These are phyloP conservation scores for Apodemia duryi DNA, from an alignment of 2,888 invertebrate species.

Conservation along the genomic window DNA sequence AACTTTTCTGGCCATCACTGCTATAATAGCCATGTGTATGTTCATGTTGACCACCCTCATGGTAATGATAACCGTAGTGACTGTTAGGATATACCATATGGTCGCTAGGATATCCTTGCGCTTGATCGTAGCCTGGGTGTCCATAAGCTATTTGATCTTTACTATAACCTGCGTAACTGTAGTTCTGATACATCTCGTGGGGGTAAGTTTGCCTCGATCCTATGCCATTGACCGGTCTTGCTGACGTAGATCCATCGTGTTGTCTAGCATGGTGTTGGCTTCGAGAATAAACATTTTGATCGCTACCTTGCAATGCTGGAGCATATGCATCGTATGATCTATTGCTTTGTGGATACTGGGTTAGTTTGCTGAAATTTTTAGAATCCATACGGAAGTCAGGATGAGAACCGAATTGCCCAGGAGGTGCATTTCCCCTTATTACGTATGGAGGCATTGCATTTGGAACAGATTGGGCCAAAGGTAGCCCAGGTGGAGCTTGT, in stretches of 20 bases:
- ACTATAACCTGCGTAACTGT: constrained; percentile 73
- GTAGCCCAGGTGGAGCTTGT: constrained; percentile 80
- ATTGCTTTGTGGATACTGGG: constrained; percentile 66
- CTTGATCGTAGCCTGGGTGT: constrained; percentile 78
- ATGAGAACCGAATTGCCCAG: constrained; percentile 70
- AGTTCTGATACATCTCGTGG: constrained; percentile 74
- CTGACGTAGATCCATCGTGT: constrained; percentile 53
- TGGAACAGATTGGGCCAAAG: constrained; percentile 79
- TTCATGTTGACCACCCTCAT: constrained; percentile 63
- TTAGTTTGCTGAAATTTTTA: constrained; percentile 68
- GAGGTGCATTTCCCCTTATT: constrained; percentile 72
- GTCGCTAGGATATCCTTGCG: constrained; percentile 63
- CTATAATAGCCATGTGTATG: constrained; percentile 68
- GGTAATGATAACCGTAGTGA: constrained; percentile 75
- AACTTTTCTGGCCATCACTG: constrained; percentile 70
- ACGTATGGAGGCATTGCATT: constrained; percentile 80
- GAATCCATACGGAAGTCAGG: constrained; percentile 75
- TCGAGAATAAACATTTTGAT: constrained; percentile 71
- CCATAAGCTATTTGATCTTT: constrained; percentile 76
- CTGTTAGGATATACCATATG: constrained; percentile 68
- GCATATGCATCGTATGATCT: constrained; percentile 61
- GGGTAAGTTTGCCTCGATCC: constrained; percentile 61
- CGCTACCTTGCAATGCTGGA: constrained; percentile 52
- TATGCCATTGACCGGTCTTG: constrained; percentile 61
- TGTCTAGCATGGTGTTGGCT: constrained; percentile 57